Evolutionary conservation across 2,797 vertebrate species (phyloP).

Genomic region (Phoeniculus purpureus): DNA sequence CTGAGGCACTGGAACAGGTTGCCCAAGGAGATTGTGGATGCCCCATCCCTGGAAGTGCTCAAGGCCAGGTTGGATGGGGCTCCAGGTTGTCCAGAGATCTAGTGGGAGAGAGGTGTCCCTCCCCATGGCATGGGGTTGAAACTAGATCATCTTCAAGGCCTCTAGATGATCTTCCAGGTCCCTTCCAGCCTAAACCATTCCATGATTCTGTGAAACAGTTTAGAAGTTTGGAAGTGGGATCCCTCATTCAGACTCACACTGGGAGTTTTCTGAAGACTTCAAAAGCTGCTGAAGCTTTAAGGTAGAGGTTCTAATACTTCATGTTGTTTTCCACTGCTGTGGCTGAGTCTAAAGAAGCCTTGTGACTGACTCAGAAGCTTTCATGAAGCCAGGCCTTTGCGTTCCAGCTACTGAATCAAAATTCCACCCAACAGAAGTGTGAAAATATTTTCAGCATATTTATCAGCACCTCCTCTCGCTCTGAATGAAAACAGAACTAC

Average conservation of each 20-base stretch:
- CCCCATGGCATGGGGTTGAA: too few relatives aligned
- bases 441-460: constrained; percentile 60
- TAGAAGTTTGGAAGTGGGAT: neutral
- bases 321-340: neutral
- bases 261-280: neutral
- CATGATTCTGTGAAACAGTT: too few relatives aligned
- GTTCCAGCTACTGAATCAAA: constrained; percentile 9
- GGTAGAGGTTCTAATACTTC: neutral
- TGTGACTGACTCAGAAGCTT: neutral
- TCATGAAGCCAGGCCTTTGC: neutral
- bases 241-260: neutral
- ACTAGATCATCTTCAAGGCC: too few relatives aligned
- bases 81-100: too few relatives aligned
- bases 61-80: too few relatives aligned
- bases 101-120: too few relatives aligned
- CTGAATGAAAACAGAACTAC: constrained; percentile 7
- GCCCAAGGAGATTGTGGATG: too few relatives aligned
- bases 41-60: too few relatives aligned
- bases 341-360: neutral
- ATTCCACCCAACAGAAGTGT: constrained; percentile 50
- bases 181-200: too few relatives aligned
- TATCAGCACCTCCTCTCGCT: constrained; percentile 55
- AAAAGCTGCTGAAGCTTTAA: neutral
- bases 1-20: too few relatives aligned
- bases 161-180: too few relatives aligned